Evolutionary conservation across 2,888 invertebrate genomes (phyloP).

Genomic region (Flexamia atlantica): DNA sequence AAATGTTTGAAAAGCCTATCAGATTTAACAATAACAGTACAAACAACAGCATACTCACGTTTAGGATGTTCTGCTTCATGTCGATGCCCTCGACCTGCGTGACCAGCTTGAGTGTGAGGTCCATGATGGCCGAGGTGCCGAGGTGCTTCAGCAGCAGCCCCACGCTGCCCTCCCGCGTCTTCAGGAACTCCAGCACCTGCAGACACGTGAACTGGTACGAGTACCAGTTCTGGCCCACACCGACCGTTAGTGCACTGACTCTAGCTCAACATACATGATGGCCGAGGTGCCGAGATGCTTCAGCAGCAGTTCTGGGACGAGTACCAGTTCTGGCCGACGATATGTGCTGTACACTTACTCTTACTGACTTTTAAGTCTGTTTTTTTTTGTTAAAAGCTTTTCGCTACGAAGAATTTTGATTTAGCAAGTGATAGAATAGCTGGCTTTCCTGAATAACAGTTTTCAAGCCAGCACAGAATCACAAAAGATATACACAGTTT

Average conservation of each 20-base stretch:
- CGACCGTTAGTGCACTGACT: slow-evolving; percentile 80
- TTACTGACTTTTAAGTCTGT: too few relatives aligned
- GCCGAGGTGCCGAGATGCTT: slow-evolving; percentile 96
- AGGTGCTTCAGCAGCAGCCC: slow-evolving; percentile 92
- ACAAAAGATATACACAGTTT: too few relatives aligned
- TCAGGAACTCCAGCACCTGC: slow-evolving; percentile 95
- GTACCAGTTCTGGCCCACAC: slow-evolving; percentile 87
- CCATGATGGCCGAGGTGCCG: slow-evolving; percentile 96
- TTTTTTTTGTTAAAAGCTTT: too few relatives aligned
- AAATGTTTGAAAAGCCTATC: too few relatives aligned
- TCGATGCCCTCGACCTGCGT: slow-evolving; percentile 88
- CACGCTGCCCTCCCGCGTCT: slow-evolving; percentile 91
- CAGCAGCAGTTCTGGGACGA: slow-evolving; percentile 92
- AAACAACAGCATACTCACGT: too few relatives aligned
- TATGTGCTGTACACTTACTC: slow-evolving; percentile 81
- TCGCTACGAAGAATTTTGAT: too few relatives aligned
- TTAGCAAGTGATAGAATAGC: too few relatives aligned
- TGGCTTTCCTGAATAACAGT: too few relatives aligned
- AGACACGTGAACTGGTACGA: slow-evolving; percentile 94
- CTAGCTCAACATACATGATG: slow-evolving; percentile 94
- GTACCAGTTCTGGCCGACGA: slow-evolving; percentile 89
- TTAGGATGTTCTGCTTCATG: slow-evolving; percentile 83
- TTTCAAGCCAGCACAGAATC: too few relatives aligned
- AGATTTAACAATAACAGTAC: too few relatives aligned
- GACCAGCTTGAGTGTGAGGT: slow-evolving; percentile 91